Evolutionary conservation across 2,888 invertebrate genomes (phyloP).

Genomic region (Chrysina gloriosa): DNA sequence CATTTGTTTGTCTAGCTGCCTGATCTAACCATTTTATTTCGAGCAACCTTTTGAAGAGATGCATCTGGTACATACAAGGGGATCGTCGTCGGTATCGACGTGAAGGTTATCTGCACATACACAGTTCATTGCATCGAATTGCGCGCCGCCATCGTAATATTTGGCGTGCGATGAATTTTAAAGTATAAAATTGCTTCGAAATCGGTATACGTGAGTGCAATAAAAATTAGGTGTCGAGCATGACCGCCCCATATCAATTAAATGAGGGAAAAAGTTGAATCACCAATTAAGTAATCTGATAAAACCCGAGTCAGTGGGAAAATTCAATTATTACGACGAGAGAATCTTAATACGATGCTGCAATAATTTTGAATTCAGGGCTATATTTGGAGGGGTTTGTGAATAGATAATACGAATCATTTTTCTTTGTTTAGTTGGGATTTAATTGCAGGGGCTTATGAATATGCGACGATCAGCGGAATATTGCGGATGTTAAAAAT

Average conservation of each 20-base stretch:
- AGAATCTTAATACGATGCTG: slow-evolving; percentile 10
- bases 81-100: too few species aligned
- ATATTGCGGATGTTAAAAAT: too few species aligned
- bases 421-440: too few species aligned
- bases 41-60: slow-evolving; percentile 6
- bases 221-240: background rate
- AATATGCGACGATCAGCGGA: too few species aligned
- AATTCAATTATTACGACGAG: background rate
- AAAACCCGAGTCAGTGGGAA: slow-evolving; percentile 18
- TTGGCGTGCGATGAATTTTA: slow-evolving; percentile 12
- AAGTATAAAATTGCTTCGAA: slow-evolving; percentile 17
- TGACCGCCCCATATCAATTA: slow-evolving; percentile 14
- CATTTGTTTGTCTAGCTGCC: background rate
- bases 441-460: too few species aligned
- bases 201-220: slow-evolving; percentile 21
- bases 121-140: slow-evolving; percentile 6
- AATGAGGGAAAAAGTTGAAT: background rate
- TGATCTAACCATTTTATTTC: slow-evolving; percentile 10
- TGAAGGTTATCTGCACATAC: background rate
- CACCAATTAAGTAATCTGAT: slow-evolving; percentile 13
- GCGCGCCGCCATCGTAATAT: slow-evolving; percentile 4
- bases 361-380: background rate
- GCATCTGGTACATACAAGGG: slow-evolving; percentile 4
- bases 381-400: background rate
- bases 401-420: background rate